A percentile compares a stretch with the other conserved stretches of the same genome.
phyloP scores from a whole-genome alignment of 2,113 vertebrate genomes.

The Engraulis encrasicolus region DNA sequence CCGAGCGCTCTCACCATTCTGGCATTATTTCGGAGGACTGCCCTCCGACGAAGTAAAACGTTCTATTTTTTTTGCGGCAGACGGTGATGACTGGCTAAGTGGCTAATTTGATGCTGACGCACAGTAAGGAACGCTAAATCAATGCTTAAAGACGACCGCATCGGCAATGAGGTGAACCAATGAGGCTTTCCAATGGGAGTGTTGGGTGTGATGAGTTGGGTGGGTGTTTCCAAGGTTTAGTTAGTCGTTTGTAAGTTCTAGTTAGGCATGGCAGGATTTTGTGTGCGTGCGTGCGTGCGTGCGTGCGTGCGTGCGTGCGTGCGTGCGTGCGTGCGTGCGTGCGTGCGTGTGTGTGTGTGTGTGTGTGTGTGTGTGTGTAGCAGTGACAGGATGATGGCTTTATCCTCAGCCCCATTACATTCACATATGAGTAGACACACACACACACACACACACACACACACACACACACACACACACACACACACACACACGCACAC shows the following conservation, averaged over 20 bases:
- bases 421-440: background rate
- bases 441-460: background rate
- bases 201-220: background rate
- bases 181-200: background rate
- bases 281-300: no score
- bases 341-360: background rate
- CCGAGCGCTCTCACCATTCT: background rate
- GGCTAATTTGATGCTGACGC: background rate
- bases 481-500: background rate
- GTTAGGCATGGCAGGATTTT: background rate
- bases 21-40: background rate
- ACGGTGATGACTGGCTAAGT: background rate
- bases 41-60: background rate
- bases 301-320: background rate
- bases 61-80: background rate
- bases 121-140: background rate
- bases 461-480: background rate
- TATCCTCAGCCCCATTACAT: background rate
- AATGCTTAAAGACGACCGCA: background rate
- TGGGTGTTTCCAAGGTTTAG: background rate
- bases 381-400: background rate
- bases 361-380: background rate
- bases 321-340: background rate
- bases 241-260: background rate
- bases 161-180: background rate